Conservation (phyloP, 2,888 invertebrate species). For the Conops quadrifasciatus region DNA sequence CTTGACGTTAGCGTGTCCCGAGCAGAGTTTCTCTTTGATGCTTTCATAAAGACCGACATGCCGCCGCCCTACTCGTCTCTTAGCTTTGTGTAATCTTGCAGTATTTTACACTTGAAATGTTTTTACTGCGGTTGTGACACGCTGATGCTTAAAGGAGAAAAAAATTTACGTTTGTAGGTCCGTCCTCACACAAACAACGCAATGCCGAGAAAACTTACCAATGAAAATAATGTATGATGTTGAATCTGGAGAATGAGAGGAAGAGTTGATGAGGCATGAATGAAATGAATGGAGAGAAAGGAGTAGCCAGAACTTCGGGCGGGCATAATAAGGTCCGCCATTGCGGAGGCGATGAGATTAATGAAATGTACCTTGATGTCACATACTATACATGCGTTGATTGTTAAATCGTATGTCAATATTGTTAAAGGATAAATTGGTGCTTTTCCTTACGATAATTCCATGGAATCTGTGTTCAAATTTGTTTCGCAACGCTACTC, state of each 20-base stretch:
- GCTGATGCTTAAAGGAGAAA: not conserved
- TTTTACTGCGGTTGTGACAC: constrained; percentile 12
- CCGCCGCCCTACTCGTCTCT: not conserved
- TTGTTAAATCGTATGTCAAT: no score
- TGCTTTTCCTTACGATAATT: no score
- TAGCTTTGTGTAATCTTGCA: constrained; percentile 16
- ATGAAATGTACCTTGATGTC: no score
- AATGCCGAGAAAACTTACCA: not conserved
- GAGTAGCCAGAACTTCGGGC: constrained; percentile 1
- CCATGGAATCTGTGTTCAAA: no score
- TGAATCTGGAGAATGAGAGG: not conserved
- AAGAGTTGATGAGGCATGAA: constrained; percentile 5
- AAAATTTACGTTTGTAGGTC: not conserved
- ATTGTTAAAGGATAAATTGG: no score
- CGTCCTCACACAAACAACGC: not conserved
- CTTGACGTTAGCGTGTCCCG: not conserved
- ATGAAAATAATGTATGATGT: not conserved
- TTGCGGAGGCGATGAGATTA: no score
- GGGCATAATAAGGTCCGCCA: no score
- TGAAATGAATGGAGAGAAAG: constrained; percentile 19
- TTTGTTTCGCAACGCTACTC: no score
- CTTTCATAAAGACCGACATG: not conserved
- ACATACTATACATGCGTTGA: no score
- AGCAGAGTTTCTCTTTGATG: not conserved
- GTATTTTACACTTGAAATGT: constrained; percentile 28